Evolutionary conservation across 1,140 invertebrate genomes (phyloP).

Genomic region (Lithobius niger): DNA sequence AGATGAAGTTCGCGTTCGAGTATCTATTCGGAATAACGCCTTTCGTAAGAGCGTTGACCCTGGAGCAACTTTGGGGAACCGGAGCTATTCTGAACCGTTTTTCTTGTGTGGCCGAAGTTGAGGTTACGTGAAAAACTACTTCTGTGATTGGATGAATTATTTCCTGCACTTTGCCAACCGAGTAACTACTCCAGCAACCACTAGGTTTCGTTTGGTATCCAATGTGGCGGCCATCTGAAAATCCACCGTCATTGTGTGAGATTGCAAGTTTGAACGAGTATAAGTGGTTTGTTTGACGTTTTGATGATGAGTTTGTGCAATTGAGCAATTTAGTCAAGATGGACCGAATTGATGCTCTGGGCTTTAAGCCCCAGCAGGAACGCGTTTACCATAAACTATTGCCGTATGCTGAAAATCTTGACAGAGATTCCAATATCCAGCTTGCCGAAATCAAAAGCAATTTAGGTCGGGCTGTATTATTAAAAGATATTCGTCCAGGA

Average conservation of each 20-base stretch:
- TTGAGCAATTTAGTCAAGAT: no score
- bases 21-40: no score
- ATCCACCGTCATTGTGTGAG: background rate
- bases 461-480: conserved; percentile 47
- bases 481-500: conserved; percentile 54
- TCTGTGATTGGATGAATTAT: no score
- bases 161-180: no score
- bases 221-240: background rate
- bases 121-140: no score
- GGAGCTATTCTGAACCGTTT: no score
- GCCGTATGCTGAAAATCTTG: conserved; percentile 48
- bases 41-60: no score
- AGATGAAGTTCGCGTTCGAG: no score
- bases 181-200: no score
- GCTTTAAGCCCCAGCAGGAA: background rate
- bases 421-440: conserved; percentile 44
- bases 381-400: conserved; percentile 47
- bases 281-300: conserved; percentile 3
- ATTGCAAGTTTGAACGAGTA: background rate
- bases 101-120: no score
- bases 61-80: no score
- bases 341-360: background rate
- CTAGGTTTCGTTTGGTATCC: conserved; percentile 6
- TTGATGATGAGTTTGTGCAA: no score
- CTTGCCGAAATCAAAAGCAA: conserved; percentile 52